Percentiles rank a stretch among this genome's conserved stretches.
Conservation (phyloP, 2,113 vertebrate genomes). For the Catharus minimus region DNA sequence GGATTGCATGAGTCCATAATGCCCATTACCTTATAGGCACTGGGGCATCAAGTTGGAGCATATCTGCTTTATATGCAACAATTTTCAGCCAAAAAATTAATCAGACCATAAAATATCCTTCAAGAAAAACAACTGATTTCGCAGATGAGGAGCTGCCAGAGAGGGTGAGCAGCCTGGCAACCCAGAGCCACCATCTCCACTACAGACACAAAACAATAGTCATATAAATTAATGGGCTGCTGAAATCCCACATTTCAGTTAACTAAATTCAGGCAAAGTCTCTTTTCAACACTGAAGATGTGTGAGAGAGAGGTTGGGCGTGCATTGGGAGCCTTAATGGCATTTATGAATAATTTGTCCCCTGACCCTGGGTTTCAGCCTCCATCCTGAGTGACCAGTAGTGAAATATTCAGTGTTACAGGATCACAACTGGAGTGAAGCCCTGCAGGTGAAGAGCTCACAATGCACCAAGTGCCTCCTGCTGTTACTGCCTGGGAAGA, state of each 20-base stretch:
- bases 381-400: not conserved
- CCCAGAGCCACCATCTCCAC: not conserved
- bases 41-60: not conserved
- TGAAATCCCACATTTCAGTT: not conserved
- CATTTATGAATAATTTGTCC: not conserved
- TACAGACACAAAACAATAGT: not conserved
- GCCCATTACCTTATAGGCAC: not conserved
- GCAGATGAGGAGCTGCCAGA: not conserved
- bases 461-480: not conserved
- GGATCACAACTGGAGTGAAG: not conserved
- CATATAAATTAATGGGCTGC: not conserved
- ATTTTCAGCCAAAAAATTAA: conserved; percentile 22
- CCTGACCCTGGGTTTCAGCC: not conserved
- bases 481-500: not conserved
- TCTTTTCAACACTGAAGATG: not conserved
- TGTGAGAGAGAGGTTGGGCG: not conserved
- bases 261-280: not conserved
- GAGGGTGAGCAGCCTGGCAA: not conserved
- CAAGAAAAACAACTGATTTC: conserved; percentile 26
- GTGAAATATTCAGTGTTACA: rapidly evolving
- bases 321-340: not conserved
- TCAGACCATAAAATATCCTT: conserved; percentile 16
- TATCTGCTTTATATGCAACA: not conserved
- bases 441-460: not conserved
- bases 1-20: not conserved